Conservation (phyloP, 2,797 vertebrate genomes). For the Gallinago stenura region DNA sequence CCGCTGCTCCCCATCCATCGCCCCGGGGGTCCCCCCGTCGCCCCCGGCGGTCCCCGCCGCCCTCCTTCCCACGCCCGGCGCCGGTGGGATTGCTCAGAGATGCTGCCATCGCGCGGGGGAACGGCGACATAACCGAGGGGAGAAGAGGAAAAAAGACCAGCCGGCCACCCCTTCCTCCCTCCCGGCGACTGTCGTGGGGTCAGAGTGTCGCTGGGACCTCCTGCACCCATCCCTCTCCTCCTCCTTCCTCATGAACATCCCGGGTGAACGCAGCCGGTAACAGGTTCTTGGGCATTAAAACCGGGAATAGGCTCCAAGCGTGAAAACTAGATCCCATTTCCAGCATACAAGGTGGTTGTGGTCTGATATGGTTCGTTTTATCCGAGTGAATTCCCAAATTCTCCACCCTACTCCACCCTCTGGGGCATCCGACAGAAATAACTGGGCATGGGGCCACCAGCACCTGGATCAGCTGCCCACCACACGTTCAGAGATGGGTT, state of each 20-base stretch:
- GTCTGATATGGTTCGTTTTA: neutral
- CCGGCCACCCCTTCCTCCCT: fast-evolving
- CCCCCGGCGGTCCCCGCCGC: too few relatives aligned
- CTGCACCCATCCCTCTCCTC: fast-evolving
- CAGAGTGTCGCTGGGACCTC: too few relatives aligned
- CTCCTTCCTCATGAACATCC: fast-evolving
- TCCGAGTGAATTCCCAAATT: fast-evolving
- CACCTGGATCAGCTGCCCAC: neutral
- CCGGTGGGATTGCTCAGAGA: neutral
- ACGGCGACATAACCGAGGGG: neutral
- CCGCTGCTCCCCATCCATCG: neutral
- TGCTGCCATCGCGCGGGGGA: conserved; percentile 45
- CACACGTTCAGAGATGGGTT: fast-evolving
- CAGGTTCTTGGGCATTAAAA: neutral
- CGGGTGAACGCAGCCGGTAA: fast-evolving
- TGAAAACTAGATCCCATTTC: neutral
- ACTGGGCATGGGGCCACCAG: fast-evolving
- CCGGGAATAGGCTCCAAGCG: fast-evolving
- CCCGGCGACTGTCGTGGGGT: fast-evolving
- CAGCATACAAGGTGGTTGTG: neutral
- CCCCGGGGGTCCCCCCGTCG: too few relatives aligned
- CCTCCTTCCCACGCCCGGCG: neutral
- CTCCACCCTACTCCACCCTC: fast-evolving
- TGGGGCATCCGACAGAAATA: neutral
- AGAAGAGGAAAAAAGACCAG: too few relatives aligned